Base-by-base conservation (phyloP, 2,888 invertebrate genomes). In the Torymus auratus region DNA sequence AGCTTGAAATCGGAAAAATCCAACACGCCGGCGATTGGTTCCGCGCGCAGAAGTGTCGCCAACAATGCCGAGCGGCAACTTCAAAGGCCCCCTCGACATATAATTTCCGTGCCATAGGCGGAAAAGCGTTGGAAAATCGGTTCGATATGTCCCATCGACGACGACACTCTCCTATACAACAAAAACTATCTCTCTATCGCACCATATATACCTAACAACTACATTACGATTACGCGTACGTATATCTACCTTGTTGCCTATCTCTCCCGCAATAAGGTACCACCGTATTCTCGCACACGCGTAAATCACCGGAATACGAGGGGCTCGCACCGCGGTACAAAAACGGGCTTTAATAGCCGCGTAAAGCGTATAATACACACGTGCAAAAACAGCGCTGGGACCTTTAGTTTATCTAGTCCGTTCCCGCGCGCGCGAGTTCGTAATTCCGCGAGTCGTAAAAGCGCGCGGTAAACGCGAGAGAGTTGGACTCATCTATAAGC, bases 71-170 rank as follows among this genome's bases (percentile, higher is more conserved):
- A 14, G 68, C 76, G 72, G 76, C 76, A 13, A 76, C 72, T 52
- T 81, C 72, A 81, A 81, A 81, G 72, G 15, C 53, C 1, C 15
- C 2, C n/a, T 41, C 41, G 41, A 41, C 28, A 12, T 41, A 58
- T 53, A 17, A 75, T 75, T 67, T 55, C 41, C 70, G 23, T 58
- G n/a, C 23, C 14, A 11, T 14, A 67, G 20, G 55, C 76, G 72
- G 72, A 68, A 80, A 76, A 77, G 11, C 55, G 15, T 72, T 28
- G 56, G 61, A 72, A 80, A 80, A 73, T 68, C 76, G 68, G 72
- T 68, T 75, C 53, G 67, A 75, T 52, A 20, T 61, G 73, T 79
- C 62, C 53, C 53, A 20, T 65, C 53, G 53, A 17, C 69, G n/a
- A 2, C 20, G 77, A n/a, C 17, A 41, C 13, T 20, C n/a, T 50